phyloP scores from a whole-genome alignment of 2,113 vertebrate genomes.

The Sinocyclocheilus maitianheensis region DNA sequence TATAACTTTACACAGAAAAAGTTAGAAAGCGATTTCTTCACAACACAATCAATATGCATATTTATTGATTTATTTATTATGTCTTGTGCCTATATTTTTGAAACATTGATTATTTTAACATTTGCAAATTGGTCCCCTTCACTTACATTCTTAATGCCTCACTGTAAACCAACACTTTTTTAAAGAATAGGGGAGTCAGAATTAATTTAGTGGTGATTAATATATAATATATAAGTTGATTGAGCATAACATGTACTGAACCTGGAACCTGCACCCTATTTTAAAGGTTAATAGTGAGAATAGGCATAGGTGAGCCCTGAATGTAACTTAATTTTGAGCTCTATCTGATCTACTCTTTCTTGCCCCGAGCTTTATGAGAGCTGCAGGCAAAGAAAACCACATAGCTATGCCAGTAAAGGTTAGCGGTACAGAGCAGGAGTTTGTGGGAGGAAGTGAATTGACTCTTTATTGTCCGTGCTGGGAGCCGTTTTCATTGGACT shows the following conservation, averaged over 20 bases:
- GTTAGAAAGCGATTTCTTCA: background rate
- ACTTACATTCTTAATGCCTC: background rate
- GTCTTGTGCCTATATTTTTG: background rate
- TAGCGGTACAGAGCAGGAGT: conserved; percentile 22
- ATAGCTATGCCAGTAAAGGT: conserved; percentile 28
- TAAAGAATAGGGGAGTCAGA: background rate
- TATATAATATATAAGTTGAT: background rate
- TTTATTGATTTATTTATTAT: background rate
- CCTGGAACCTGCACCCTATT: background rate
- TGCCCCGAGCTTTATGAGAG: background rate
- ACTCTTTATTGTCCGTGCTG: conserved; percentile 64
- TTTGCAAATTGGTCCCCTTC: background rate
- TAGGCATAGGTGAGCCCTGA: background rate
- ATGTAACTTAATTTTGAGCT: background rate
- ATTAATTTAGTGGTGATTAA: background rate
- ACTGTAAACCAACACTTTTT: background rate
- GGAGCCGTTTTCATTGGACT: conserved; percentile 61
- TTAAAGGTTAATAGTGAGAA: background rate
- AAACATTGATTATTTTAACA: background rate
- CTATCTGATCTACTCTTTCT: conserved; percentile 7
- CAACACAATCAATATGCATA: background rate
- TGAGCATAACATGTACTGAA: background rate
- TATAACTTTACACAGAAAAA: no score
- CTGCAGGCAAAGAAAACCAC: conserved; percentile 19
- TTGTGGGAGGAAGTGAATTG: conserved; percentile 46